These are phyloP conservation scores for Pachyramphus minor DNA, from an alignment of 2,113 vertebrate species.

Conservation along the genomic window DNA sequence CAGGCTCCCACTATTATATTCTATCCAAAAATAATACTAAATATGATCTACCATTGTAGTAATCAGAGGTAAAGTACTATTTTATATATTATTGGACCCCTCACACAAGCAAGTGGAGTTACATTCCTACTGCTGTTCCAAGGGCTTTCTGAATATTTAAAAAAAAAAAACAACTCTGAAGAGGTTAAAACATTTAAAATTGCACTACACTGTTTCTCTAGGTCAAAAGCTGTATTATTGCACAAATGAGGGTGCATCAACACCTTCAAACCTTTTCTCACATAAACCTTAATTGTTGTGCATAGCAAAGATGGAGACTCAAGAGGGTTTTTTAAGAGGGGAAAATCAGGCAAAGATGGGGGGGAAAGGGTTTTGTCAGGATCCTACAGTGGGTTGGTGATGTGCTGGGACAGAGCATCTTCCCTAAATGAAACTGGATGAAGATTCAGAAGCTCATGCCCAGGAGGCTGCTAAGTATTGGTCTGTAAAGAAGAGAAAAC, in stretches of 20 bases:
- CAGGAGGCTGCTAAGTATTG: neutral
- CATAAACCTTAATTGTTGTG: neutral
- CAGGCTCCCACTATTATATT: neutral
- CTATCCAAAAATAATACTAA: neutral
- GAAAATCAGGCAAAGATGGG: neutral
- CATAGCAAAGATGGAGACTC: neutral
- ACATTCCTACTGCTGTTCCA: neutral
- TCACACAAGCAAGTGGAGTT: neutral
- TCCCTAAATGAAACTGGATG: neutral
- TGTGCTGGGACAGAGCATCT: neutral
- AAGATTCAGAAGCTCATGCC: neutral
- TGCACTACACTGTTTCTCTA: neutral
- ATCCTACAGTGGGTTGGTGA: neutral
- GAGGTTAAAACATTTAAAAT: neutral
- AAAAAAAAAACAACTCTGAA: neutral
- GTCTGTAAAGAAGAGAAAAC: neutral
- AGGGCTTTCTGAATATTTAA: neutral
- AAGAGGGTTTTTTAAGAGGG: neutral
- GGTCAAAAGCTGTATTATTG: neutral
- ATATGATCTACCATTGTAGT: neutral
- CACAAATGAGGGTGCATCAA: neutral
- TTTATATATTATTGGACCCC: neutral
- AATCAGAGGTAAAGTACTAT: neutral
- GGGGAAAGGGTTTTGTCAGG: neutral
- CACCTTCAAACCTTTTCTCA: neutral